Percentiles rank a stretch among this genome's conserved stretches.
Evolutionary conservation across 2,797 vertebrate genomes (phyloP).

Genomic region (Sitta carolinensis): DNA sequence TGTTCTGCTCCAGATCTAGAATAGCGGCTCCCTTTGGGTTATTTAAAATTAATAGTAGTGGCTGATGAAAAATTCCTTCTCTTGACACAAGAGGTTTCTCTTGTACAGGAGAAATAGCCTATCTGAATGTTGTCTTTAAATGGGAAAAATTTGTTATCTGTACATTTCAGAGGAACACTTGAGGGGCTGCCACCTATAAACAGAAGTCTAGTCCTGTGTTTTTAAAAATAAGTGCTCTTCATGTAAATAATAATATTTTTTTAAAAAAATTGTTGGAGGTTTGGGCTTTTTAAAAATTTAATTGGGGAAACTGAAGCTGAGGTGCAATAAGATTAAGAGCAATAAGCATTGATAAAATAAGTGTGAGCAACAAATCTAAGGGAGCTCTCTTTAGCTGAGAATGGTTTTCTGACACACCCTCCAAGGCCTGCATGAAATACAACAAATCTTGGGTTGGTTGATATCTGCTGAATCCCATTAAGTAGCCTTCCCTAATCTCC

Average conservation of each 20-base stretch:
- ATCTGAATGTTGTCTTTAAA: neutral
- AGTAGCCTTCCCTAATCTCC: neutral
- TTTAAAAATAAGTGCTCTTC: neutral
- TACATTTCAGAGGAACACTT: neutral
- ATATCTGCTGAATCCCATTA: neutral
- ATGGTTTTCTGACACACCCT: neutral
- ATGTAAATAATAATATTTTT: neutral
- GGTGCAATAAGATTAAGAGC: neutral
- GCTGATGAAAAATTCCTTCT: neutral
- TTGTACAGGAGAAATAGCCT: neutral
- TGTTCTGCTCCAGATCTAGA: neutral
- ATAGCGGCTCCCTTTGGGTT: neutral
- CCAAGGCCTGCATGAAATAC: neutral
- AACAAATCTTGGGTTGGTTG: neutral
- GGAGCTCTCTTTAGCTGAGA: neutral
- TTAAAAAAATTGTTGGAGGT: rapidly evolving
- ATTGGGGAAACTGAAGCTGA: neutral
- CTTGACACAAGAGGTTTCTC: neutral
- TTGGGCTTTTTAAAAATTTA: neutral
- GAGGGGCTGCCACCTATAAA: neutral
- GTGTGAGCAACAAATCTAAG: neutral
- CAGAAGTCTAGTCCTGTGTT: neutral
- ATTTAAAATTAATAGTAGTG: neutral
- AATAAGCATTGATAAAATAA: neutral
- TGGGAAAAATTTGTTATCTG: neutral